Base-by-base conservation (phyloP, 92 coral and sea anemone genomes). In the Bergia puertoricense region DNA sequence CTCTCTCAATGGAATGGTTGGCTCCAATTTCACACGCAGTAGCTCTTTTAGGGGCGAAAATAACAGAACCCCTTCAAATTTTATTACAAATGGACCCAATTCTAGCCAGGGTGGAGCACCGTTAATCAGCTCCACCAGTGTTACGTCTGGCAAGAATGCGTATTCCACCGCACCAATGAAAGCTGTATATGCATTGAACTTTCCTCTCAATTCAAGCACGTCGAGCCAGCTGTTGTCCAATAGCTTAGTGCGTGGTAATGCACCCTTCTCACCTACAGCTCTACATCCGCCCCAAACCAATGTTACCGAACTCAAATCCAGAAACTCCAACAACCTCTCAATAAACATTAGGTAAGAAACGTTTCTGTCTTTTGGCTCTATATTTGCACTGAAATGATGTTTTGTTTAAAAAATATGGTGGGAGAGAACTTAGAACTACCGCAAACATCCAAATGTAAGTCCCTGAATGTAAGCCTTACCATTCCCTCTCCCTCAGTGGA, bases 91-190 rank as follows among this genome's bases (percentile, higher is more conserved):
- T 86, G 99, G 99, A 90, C 99, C 97, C 50, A 79, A 93, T 85
- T 94, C 93, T 42, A 91, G 86, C 88, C 96, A 93, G 88, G 90
- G 88, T 66, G 93, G 91, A 41, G 36, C 96, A 48, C 87, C 93
- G 86, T 81, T 91, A 90, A 92, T 92, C 85, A 91, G 94, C 82
- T 85, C 94, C 39, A 48, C 89, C 5, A 90, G 82, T 86, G 91
- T 85, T 81, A 69, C 88, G 30, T 83, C 71, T 13, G 89, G 89
- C 88, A 91, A 94, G 82, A 81, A 92, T 86, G 96, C 93, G 22
- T 96, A 95, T 86, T 96, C 98, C 20, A 96, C 99, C 68, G 98
- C 99, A 51, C 99, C 98, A 74, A 94, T 96, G 94, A 96, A 96
- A 88, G 92, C 97, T 67, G 99, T 96, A 46, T 95, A 92, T 72